Evolutionary conservation across 2,888 invertebrate species (phyloP).

Genomic region (Drosophila affinis): DNA sequence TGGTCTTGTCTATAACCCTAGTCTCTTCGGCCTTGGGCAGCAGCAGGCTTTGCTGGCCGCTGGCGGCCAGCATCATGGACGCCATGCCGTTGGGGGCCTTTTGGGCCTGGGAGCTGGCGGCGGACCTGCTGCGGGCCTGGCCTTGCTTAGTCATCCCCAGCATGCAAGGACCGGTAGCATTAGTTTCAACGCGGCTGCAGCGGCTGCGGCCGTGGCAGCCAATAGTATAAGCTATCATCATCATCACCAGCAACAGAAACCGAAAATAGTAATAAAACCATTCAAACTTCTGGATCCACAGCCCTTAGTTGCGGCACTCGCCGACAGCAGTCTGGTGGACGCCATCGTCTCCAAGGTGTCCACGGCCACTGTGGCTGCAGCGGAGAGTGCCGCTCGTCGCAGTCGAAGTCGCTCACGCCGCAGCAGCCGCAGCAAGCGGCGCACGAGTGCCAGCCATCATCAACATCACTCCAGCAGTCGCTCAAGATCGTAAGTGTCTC

Average conservation of each 20-base stretch:
- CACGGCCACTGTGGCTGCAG: constrained; percentile 82
- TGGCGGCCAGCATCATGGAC: constrained; percentile 46
- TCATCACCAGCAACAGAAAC: constrained; percentile 77
- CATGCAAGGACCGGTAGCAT: constrained; percentile 51
- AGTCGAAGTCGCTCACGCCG: constrained; percentile 82
- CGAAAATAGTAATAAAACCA: constrained; percentile 84
- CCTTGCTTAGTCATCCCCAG: constrained; percentile 60
- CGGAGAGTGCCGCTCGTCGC: constrained; percentile 81
- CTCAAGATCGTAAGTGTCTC: constrained; percentile 82
- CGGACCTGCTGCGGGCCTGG: constrained; percentile 53
- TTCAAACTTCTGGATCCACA: constrained; percentile 84
- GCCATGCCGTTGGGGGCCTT: constrained; percentile 43
- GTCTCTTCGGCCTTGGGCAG: constrained; percentile 43
- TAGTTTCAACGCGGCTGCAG: constrained; percentile 63
- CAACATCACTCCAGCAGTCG: constrained; percentile 82
- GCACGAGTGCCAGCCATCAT: constrained; percentile 80
- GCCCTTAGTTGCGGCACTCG: constrained; percentile 82
- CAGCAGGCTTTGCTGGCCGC: constrained; percentile 14
- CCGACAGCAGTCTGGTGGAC: constrained; percentile 82
- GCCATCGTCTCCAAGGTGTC: constrained; percentile 83
- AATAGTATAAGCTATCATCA: constrained; percentile 80
- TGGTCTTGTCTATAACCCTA: constrained; percentile 59
- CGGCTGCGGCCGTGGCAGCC: constrained; percentile 69
- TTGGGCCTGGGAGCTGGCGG: constrained; percentile 63
- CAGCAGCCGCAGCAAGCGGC: constrained; percentile 67